Percentiles rank a stretch among this genome's conserved stretches.
These are phyloP conservation scores for Ameiurus melas DNA, from an alignment of 2,113 vertebrate genomes.

Conservation along the genomic window DNA sequence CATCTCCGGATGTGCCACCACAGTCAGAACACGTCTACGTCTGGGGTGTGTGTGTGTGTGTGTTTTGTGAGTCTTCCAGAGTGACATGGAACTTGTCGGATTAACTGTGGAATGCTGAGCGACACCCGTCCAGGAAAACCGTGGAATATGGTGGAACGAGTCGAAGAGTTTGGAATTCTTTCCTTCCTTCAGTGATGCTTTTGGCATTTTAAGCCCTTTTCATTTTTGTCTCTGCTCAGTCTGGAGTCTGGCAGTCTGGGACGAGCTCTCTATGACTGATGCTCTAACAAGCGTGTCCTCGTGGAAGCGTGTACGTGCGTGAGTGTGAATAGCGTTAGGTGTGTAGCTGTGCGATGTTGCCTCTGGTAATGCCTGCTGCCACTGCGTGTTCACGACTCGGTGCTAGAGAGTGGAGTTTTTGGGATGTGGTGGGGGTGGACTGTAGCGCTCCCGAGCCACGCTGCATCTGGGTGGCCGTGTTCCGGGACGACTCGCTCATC, in stretches of 20 bases:
- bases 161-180: constrained; percentile 15
- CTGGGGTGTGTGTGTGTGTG: constrained; percentile 39
- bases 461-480: constrained; percentile 89
- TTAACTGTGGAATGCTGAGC: constrained; percentile 46
- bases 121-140: constrained; percentile 20
- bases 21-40: constrained; percentile 11
- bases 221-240: background rate
- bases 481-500: constrained; percentile 61
- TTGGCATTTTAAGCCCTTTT: background rate
- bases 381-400: constrained; percentile 59
- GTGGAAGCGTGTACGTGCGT: constrained; percentile 18
- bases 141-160: constrained; percentile 57
- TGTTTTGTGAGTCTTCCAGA: background rate
- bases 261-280: background rate
- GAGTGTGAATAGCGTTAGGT: background rate
- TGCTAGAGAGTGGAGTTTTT: constrained; percentile 79
- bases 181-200: constrained; percentile 5
- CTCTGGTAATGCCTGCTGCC: constrained; percentile 53
- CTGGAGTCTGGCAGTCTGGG: constrained; percentile 9
- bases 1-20: constrained; percentile 36
- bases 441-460: constrained; percentile 89
- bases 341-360: constrained; percentile 57
- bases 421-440: constrained; percentile 86
- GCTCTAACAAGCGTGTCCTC: background rate
- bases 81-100: constrained; percentile 40